phyloP scores from a whole-genome alignment of 2,797 vertebrate species.

The Rhyacichthys aspro region DNA sequence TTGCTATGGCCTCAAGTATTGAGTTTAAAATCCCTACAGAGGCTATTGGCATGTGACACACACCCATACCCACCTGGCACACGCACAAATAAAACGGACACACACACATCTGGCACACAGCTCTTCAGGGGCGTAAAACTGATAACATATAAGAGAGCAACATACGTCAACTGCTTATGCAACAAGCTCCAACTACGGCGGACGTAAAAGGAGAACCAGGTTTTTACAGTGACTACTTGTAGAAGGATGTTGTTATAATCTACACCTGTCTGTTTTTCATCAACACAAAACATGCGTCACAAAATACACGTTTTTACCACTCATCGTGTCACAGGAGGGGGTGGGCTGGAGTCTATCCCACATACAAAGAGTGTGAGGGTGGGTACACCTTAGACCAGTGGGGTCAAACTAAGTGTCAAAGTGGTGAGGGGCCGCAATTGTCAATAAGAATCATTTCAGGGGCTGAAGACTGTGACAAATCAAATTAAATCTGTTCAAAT shows the following conservation, averaged over 20 bases:
- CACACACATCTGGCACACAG: slow-evolving; percentile 17
- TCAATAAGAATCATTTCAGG: no score
- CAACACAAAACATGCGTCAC: no score
- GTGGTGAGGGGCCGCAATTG: no score
- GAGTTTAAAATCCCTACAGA: slow-evolving; percentile 2
- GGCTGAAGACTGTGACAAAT: no score
- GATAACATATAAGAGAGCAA: slow-evolving; percentile 21
- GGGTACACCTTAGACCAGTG: no score
- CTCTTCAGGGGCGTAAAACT: slow-evolving; percentile 19
- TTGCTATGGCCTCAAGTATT: slow-evolving; percentile 36
- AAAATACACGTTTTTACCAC: no score
- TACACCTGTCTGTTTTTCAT: background rate
- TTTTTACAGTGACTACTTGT: slow-evolving; percentile 23
- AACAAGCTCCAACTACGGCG: slow-evolving; percentile 20
- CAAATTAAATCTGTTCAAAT: no score
- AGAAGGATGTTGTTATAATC: background rate
- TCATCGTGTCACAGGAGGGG: no score
- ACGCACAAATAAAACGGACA: background rate
- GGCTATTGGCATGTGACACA: slow-evolving; percentile 19
- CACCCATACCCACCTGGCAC: slow-evolving; percentile 25
- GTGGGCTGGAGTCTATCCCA: no score
- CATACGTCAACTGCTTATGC: slow-evolving; percentile 39
- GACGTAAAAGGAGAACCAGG: slow-evolving; percentile 39
- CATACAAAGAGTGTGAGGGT: no score
- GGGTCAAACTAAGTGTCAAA: no score